Evolutionary conservation across 2,797 vertebrate species (phyloP).

Genomic region (Squalus acanthias): DNA sequence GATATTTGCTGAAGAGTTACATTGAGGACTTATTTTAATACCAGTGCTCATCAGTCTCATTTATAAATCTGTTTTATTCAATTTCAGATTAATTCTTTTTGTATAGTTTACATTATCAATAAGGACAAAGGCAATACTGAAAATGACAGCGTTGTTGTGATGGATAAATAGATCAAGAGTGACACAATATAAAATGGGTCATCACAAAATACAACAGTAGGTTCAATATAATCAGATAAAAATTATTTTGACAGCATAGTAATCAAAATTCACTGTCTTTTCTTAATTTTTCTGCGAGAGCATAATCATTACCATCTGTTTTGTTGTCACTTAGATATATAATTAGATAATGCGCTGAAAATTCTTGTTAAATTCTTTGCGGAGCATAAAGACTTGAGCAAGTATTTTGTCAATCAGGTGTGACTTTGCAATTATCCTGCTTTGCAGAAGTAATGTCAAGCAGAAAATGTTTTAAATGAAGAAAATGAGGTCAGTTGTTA

Average conservation of each 20-base stretch:
- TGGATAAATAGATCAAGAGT: not conserved
- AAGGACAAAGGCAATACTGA: not conserved
- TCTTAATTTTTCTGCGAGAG: not conserved
- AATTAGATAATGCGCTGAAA: not conserved
- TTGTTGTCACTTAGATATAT: not conserved
- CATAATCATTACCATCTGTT: not conserved
- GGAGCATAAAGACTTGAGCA: too few relatives aligned
- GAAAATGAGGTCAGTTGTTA: slow-evolving; percentile 45
- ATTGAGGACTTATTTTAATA: not conserved
- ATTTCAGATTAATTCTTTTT: not conserved
- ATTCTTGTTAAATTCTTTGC: too few relatives aligned
- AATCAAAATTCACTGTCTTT: slow-evolving; percentile 2
- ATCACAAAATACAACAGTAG: not conserved
- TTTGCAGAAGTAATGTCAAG: slow-evolving; percentile 45
- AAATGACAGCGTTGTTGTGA: not conserved
- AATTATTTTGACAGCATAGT: not conserved
- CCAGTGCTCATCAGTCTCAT: not conserved
- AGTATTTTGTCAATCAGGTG: slow-evolving; percentile 42
- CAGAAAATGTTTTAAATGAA: slow-evolving; percentile 49
- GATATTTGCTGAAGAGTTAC: not conserved
- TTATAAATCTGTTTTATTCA: not conserved
- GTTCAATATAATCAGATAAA: not conserved
- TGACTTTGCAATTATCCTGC: slow-evolving; percentile 42
- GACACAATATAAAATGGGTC: not conserved
- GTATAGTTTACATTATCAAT: not conserved